These are phyloP conservation scores for Chymomyza caudatula DNA, from an alignment of 2,888 invertebrate genomes.

Conservation along the genomic window DNA sequence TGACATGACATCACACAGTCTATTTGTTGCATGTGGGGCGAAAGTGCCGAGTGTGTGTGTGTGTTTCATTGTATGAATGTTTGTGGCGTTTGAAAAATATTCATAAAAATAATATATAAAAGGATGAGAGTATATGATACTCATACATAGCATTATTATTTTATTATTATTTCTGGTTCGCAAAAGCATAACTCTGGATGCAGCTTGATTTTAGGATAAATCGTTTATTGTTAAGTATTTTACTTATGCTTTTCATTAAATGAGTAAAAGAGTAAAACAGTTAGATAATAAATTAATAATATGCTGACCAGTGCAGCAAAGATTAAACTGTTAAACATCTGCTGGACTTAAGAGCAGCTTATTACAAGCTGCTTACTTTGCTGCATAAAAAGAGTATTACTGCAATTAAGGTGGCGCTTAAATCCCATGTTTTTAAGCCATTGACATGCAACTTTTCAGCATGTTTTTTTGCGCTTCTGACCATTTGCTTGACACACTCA, in stretches of 20 bases:
- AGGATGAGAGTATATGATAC: background rate
- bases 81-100: slow-evolving; percentile 4
- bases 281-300: too few relatives aligned
- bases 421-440: background rate
- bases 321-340: too few relatives aligned
- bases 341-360: too few relatives aligned
- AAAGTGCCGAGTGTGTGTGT: background rate
- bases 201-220: too few relatives aligned
- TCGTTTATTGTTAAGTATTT: too few relatives aligned
- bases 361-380: too few relatives aligned
- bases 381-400: too few relatives aligned
- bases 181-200: too few relatives aligned
- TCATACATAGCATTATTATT: background rate
- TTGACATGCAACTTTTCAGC: background rate
- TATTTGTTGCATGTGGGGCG: background rate
- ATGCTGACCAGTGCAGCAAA: too few relatives aligned
- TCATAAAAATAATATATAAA: background rate
- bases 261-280: too few relatives aligned
- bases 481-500: background rate
- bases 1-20: background rate
- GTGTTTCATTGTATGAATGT: slow-evolving; percentile 2
- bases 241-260: too few relatives aligned
- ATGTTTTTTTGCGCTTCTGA: background rate
- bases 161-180: too few relatives aligned
- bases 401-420: background rate